phyloP scores from a whole-genome alignment of 2,797 vertebrate genomes.

The Myiotriccus ornatus region DNA sequence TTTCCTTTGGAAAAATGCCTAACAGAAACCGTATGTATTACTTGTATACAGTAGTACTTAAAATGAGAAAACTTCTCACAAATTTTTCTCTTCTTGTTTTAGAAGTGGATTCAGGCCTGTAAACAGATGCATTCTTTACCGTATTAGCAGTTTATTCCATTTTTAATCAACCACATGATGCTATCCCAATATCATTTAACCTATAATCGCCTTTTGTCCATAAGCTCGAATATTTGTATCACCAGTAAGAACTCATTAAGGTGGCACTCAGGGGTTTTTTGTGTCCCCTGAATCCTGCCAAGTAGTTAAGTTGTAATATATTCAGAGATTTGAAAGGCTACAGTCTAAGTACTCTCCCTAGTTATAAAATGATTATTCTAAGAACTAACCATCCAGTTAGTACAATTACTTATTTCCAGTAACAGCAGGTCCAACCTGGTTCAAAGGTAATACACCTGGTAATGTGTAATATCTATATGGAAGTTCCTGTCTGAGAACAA shows the following conservation, averaged over 20 bases:
- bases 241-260: neutral
- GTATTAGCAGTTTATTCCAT: constrained; percentile 3
- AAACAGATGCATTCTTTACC: constrained; percentile 6
- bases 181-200: constrained; percentile 21
- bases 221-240: constrained; percentile 1
- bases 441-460: constrained; percentile 8
- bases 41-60: neutral
- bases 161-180: constrained; percentile 25
- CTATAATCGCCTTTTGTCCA: neutral
- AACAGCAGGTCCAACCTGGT: neutral
- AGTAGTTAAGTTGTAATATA: neutral
- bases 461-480: neutral
- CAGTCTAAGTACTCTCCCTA: neutral
- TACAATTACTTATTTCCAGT: constrained; percentile 2
- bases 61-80: neutral
- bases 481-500: neutral
- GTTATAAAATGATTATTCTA: constrained; percentile 2
- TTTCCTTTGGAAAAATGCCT: neutral
- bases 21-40: neutral
- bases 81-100: neutral
- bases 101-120: neutral
- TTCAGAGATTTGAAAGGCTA: neutral
- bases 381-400: neutral
- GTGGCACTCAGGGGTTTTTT: neutral
- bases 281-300: neutral